A percentile compares a stretch with the other conserved stretches of the same genome.
Evolutionary conservation across 1,140 invertebrate genomes (phyloP).

Genomic region (Drosophila equinoxialis): DNA sequence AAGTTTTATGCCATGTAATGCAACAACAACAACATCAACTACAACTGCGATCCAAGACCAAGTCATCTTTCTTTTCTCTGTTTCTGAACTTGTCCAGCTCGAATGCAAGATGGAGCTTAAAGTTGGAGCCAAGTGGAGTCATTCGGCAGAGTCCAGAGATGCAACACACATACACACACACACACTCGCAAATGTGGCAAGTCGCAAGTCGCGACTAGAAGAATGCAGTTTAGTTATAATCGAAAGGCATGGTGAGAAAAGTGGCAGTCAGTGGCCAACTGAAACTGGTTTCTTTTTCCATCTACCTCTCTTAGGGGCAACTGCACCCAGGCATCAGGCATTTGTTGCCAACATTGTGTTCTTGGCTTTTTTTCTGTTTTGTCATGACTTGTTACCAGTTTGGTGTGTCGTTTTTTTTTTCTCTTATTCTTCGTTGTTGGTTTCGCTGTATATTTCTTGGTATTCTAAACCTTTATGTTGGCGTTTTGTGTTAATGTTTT

Average conservation of each 20-base stretch:
- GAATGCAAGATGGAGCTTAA: constrained; percentile 20
- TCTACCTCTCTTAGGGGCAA: constrained; percentile 15
- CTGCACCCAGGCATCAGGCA: constrained; percentile 36
- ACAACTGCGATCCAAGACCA: constrained; percentile 42
- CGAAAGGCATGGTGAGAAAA: constrained; percentile 77
- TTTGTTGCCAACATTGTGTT: constrained; percentile 53
- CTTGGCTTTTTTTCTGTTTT: constrained; percentile 71
- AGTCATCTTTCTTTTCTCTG: constrained; percentile 24
- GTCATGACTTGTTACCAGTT: constrained; percentile 67
- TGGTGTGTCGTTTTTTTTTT: constrained; percentile 29
- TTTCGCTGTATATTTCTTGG: constrained; percentile 32
- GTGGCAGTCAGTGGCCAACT: constrained; percentile 37
- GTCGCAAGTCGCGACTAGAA: constrained; percentile 49
- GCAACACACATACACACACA: constrained; percentile 2
- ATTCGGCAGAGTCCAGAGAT: constrained; percentile 23
- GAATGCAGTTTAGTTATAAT: constrained; percentile 77
- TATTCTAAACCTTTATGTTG: constrained; percentile 44
- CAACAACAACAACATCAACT: constrained; percentile 8
- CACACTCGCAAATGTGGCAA: background rate
- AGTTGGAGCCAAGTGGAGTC: constrained; percentile 42
- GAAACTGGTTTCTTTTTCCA: constrained; percentile 54
- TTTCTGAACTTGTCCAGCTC: constrained; percentile 50
- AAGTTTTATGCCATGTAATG: constrained; percentile 55
- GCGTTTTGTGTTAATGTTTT: constrained; percentile 11
- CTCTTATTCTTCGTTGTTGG: constrained; percentile 28